Evolutionary conservation across 2,888 invertebrate genomes (phyloP).

Genomic region (Trissoscelio sp.): DNA sequence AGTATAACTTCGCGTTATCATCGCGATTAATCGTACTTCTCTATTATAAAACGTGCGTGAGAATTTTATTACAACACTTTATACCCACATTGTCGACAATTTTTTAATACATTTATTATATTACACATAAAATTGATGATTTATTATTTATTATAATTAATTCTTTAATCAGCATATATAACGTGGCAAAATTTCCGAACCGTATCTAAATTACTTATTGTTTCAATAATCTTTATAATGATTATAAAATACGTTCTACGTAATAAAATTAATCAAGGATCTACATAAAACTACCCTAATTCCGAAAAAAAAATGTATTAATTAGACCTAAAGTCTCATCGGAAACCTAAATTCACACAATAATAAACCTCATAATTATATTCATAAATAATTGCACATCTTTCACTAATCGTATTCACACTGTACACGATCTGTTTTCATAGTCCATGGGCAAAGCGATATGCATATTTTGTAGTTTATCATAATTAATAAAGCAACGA

Average conservation of each 20-base stretch:
- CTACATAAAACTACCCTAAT: neutral
- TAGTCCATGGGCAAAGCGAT: conserved; percentile 42
- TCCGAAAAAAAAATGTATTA: conserved; percentile 1
- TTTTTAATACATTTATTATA: conserved; percentile 33
- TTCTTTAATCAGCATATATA: neutral
- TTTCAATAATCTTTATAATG: conserved; percentile 13
- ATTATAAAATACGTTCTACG: neutral
- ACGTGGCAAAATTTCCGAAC: conserved; percentile 12
- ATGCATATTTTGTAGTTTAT: conserved; percentile 36
- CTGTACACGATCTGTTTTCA: conserved; percentile 50
- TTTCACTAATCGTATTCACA: conserved; percentile 17
- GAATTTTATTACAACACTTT: conserved; percentile 38
- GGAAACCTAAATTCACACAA: neutral
- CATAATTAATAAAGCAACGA: conserved; percentile 45
- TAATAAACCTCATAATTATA: conserved; percentile 31
- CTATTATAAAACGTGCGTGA: conserved; percentile 46
- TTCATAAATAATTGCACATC: conserved; percentile 46
- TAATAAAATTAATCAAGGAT: conserved; percentile 11
- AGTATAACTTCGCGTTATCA: conserved; percentile 40
- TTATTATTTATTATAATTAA: conserved; percentile 28
- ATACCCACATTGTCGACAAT: conserved; percentile 20
- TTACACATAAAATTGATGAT: conserved; percentile 14
- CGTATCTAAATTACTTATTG: conserved; percentile 15
- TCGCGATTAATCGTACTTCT: conserved; percentile 49
- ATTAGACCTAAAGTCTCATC: conserved; percentile 1